Conservation (phyloP, 1,140 invertebrate species). For the Hydropsyche tenuis region DNA sequence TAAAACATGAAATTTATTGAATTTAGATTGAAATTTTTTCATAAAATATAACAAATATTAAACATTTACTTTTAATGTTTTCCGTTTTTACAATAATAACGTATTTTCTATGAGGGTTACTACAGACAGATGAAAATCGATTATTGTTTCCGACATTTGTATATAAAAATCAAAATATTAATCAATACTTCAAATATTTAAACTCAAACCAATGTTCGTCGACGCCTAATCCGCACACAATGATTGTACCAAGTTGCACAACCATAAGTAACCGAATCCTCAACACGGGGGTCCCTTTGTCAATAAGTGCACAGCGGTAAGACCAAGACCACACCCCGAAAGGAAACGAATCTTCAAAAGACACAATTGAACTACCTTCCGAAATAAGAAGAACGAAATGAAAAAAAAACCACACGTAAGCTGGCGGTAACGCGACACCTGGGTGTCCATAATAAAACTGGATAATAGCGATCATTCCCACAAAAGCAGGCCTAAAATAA, state of each 20-base stretch:
- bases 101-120: too few species aligned
- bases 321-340: constrained; percentile 31
- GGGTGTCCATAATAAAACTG: not conserved
- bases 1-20: too few species aligned
- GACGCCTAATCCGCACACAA: too few species aligned
- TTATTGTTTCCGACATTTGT: not conserved
- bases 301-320: not conserved
- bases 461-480: not conserved
- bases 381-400: not conserved
- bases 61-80: too few species aligned
- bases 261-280: not conserved
- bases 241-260: constrained; percentile 14
- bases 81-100: too few species aligned
- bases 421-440: constrained; percentile 26
- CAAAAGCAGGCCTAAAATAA: constrained; percentile 21
- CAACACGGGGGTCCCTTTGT: constrained; percentile 1
- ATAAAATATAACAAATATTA: too few species aligned
- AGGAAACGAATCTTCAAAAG: constrained; percentile 29
- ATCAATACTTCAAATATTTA: too few species aligned
- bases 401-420: constrained; percentile 8
- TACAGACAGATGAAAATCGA: not conserved
- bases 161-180: too few species aligned
- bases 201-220: not conserved
- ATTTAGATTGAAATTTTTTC: too few species aligned
- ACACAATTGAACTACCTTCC: constrained; percentile 25